These are phyloP conservation scores for Schizothorax lantsangensis DNA, from an alignment of 2,797 vertebrate genomes.

Conservation along the genomic window DNA sequence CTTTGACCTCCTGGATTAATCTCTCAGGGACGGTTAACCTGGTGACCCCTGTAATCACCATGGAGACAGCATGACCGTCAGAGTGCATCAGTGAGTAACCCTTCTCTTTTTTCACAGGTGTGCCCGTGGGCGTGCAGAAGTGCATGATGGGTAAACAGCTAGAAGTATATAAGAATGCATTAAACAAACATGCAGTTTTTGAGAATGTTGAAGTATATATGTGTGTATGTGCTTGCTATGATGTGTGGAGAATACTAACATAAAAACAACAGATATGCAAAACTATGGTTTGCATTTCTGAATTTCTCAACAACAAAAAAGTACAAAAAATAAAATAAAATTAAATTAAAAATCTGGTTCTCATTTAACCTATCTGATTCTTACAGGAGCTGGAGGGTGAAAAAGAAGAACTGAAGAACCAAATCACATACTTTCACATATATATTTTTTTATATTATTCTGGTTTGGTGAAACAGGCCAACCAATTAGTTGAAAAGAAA, in stretches of 20 bases:
- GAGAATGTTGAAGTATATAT: neutral
- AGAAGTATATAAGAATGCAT: conserved; percentile 2
- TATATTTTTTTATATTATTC: neutral
- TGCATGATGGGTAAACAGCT: conserved; percentile 19
- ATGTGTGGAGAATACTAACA: neutral
- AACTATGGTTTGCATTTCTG: neutral
- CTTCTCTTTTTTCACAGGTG: neutral
- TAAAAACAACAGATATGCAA: neutral
- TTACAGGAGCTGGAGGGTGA: neutral
- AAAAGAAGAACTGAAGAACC: neutral
- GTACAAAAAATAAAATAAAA: too few relatives aligned
- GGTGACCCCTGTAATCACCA: conserved; percentile 39
- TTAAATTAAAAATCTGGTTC: too few relatives aligned
- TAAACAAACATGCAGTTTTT: neutral
- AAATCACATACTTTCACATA: neutral
- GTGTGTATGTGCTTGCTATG: neutral
- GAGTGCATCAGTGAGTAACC: conserved; percentile 25
- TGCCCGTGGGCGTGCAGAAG: conserved; percentile 5
- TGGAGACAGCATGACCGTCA: conserved; percentile 25
- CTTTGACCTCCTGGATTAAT: conserved; percentile 58
- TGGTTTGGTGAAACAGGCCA: neutral
- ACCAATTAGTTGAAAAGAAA: neutral
- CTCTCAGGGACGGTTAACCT: conserved; percentile 46
- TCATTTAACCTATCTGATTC: neutral
- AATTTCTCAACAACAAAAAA: neutral